Evolutionary conservation across 2,113 vertebrate genomes (phyloP).

Genomic region (Megaleporinus macrocephalus): DNA sequence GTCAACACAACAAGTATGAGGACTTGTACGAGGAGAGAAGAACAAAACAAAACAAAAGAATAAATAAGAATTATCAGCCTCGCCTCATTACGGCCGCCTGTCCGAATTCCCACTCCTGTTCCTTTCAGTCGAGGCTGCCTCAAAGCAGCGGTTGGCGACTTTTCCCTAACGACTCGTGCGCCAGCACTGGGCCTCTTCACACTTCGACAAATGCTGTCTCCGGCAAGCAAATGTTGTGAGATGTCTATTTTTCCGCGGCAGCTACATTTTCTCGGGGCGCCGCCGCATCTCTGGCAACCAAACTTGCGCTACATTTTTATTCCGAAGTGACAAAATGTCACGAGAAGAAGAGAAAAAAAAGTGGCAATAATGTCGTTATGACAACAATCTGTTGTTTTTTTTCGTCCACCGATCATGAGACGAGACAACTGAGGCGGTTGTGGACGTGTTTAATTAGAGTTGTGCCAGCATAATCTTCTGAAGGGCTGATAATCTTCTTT

Average conservation of each 20-base stretch:
- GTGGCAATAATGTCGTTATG: background rate
- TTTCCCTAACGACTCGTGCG: background rate
- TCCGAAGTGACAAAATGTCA: constrained; percentile 31
- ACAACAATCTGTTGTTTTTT: constrained; percentile 36
- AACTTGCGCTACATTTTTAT: background rate
- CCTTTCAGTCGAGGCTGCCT: background rate
- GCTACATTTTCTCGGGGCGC: background rate
- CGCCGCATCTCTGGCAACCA: background rate
- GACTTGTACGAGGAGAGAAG: background rate
- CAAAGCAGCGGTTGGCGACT: constrained; percentile 18
- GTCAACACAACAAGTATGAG: background rate
- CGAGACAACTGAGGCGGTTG: constrained; percentile 3
- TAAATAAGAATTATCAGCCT: background rate
- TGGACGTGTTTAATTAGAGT: background rate
- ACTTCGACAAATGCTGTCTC: constrained; percentile 40
- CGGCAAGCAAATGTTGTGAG: constrained; percentile 26
- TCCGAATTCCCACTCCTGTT: background rate
- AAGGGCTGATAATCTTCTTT: background rate
- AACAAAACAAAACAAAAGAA: no score
- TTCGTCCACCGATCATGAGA: constrained; percentile 13
- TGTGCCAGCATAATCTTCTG: background rate
- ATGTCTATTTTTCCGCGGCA: background rate
- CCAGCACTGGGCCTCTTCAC: constrained; percentile 23
- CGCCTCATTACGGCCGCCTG: background rate
- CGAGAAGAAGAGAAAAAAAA: background rate